These are phyloP conservation scores for Zoanthus sociatus DNA, from an alignment of 92 coral and sea anemone genomes.

Conservation along the genomic window DNA sequence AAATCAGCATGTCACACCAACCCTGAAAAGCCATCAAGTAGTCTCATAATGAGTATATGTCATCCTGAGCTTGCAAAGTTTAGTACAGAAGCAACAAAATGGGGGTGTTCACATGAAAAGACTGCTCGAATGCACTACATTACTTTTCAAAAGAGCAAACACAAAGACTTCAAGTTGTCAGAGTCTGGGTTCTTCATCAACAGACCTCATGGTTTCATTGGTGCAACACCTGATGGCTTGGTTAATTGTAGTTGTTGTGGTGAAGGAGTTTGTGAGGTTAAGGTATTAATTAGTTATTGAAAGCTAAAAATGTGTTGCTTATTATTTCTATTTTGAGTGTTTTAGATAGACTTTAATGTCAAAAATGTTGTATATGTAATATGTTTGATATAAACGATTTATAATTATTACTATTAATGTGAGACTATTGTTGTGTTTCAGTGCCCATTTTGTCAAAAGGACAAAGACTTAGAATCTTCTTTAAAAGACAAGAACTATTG, in stretches of 20 bases:
- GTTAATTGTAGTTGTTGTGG: constrained; percentile 48
- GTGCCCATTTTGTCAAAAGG: constrained; percentile 64
- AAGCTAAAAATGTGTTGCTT: constrained; percentile 10
- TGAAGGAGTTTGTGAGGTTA: constrained; percentile 41
- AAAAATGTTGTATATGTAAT: constrained; percentile 21
- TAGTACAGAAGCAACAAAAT: constrained; percentile 56
- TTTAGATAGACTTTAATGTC: constrained; percentile 31
- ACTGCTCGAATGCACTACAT: constrained; percentile 38
- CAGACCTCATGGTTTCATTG: constrained; percentile 43
- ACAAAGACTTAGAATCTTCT: constrained; percentile 47
- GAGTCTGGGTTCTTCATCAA: constrained; percentile 44
- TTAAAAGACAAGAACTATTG: constrained; percentile 52
- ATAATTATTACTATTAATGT: constrained; percentile 12
- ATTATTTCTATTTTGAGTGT: constrained; percentile 31
- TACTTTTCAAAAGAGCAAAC: constrained; percentile 18
- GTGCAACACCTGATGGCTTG: constrained; percentile 52
- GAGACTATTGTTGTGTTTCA: constrained; percentile 30
- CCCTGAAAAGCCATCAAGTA: constrained; percentile 56
- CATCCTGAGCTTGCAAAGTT: constrained; percentile 61
- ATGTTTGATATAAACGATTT: neutral
- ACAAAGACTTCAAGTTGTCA: constrained; percentile 33
- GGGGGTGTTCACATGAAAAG: constrained; percentile 61
- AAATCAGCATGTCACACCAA: constrained; percentile 54
- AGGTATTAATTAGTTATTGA: constrained; percentile 5
- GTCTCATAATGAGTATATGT: constrained; percentile 62